Evolutionary conservation across 2,888 invertebrate species (phyloP), one percentile per base, ranked within the genome.

Genomic region (Tetragonisca angustula): DNA sequence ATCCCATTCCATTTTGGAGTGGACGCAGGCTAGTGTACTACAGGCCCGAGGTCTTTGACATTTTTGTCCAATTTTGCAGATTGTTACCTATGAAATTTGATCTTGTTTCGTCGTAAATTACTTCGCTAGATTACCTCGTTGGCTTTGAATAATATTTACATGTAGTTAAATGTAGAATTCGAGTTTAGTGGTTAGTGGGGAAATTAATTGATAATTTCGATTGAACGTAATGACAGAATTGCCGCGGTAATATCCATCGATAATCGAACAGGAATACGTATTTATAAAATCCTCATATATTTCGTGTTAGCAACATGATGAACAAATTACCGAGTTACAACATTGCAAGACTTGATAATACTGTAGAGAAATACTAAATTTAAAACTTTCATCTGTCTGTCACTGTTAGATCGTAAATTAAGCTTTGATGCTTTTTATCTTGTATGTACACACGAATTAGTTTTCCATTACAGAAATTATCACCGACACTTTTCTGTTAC

Each of bases 31-130:
- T n/a, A n/a, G n/a, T n/a, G n/a, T n/a, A n/a, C n/a, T n/a, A n/a
- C n/a, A n/a, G n/a, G 27, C 61, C 43, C 43, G 36, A 9, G 43
- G 77, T 77, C 76, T 75, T 62, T 61, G 74, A 78, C 67, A 61
- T 32, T 43, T 43, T 43, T 43, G 11, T 43, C 9, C 9, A 61
- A 61, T 61, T 19, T 61, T 4, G 43, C 17, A 3, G 3, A 61
- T 61, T 49, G 15, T 2, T 52, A 11, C 49, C 17, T 15, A 21
- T 3, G 11, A 13, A 32, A 43, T 68, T 43, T 17, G 4, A 17
- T 6, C 43, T 4, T 5, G 13, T 24, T 67, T 67, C n/a, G 6
- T n/a, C 15, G 27, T 13, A 21, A 43, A n/a, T 68, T 11, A 49
- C 19, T 27, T 32, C 17, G 50, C 27, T 36, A 17, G 27, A 50